Base-by-base conservation (phyloP, 2,888 invertebrate species). In the Junonia oenone region DNA sequence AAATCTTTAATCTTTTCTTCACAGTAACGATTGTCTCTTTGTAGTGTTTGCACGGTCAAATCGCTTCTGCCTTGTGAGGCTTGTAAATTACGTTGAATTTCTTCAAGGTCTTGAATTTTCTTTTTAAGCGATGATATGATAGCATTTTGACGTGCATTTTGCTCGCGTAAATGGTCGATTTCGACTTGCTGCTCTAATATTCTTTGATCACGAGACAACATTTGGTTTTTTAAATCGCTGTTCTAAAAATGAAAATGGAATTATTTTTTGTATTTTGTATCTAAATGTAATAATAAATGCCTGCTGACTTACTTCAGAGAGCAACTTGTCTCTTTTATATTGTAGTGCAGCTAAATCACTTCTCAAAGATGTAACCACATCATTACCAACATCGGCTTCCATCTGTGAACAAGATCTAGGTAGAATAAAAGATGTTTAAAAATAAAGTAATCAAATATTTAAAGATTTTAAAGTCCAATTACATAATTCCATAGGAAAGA, bases 291-390 rank as follows among this genome's bases (percentile, higher is more conserved):
- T n/a, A n/a, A n/a, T n/a, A n/a, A n/a, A n/a, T n/a, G n/a, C n/a
- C n/a, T n/a, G n/a, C n/a, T n/a, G n/a, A 61, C 76, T 91, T 79
- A 96, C 94, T 91, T 97, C 96, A 49, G 92, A 92, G 61, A 93
- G 88, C 17, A 97, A 90, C 58, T 96, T 93, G 75, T 97, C 96
- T 59, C 95, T 91, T 83, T 96, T 96, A 78, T 96, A 97, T 72
- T 95, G 95, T 46, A 96, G 86, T 2, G 94, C 96, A 14, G 97
- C 97, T 65, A 97, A 83, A 80, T 97, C 97, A 81, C 96, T 96
- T 65, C 95, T 92, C 58, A 97, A 84, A 8, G 94, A 91, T 33
- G 96, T 96, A 26, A 95, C 92, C 65, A 95, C 81, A 77, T 96
- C 96, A 72, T 93, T 92, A 58, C 73, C 83, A 58, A 83, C 76